A percentile compares a stretch with the other conserved stretches of the same genome.
phyloP scores from a whole-genome alignment of 2,797 vertebrate genomes.

The Pelodytes ibericus region DNA sequence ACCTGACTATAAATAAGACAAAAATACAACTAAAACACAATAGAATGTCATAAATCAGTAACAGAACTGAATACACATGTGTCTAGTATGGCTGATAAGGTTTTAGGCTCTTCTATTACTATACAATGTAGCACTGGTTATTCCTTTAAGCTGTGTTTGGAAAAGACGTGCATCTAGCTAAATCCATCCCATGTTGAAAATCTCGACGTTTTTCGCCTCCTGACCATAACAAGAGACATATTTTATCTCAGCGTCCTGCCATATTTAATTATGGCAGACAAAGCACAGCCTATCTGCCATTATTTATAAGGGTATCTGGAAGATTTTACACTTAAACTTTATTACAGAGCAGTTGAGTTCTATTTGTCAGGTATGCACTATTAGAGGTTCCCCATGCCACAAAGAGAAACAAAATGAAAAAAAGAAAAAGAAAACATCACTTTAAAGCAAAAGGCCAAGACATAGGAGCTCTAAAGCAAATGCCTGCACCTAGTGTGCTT shows the following conservation, averaged over 20 bases:
- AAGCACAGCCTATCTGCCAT: conserved; percentile 13
- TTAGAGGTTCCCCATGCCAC: conserved; percentile 27
- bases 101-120: too few relatives aligned
- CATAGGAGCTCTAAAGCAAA: too few relatives aligned
- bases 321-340: conserved; percentile 37
- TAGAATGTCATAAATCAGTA: too few relatives aligned
- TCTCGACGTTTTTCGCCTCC: not conserved
- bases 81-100: too few relatives aligned
- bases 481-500: too few relatives aligned
- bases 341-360: conserved; percentile 19
- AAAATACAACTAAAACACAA: too few relatives aligned
- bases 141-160: not conserved
- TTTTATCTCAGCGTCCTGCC: conserved; percentile 33
- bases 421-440: too few relatives aligned
- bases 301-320: conserved; percentile 25
- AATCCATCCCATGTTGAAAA: not conserved
- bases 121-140: too few relatives aligned
- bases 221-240: not conserved
- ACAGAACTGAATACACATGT: too few relatives aligned
- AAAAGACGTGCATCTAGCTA: not conserved
- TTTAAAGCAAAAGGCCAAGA: too few relatives aligned
- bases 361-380: conserved; percentile 22
- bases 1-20: too few relatives aligned
- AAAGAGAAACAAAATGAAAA: conserved; percentile 7
- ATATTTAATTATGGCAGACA: conserved; percentile 18